Base-by-base conservation (phyloP, 2,113 vertebrate genomes). In the Monarcha castaneiventris region DNA sequence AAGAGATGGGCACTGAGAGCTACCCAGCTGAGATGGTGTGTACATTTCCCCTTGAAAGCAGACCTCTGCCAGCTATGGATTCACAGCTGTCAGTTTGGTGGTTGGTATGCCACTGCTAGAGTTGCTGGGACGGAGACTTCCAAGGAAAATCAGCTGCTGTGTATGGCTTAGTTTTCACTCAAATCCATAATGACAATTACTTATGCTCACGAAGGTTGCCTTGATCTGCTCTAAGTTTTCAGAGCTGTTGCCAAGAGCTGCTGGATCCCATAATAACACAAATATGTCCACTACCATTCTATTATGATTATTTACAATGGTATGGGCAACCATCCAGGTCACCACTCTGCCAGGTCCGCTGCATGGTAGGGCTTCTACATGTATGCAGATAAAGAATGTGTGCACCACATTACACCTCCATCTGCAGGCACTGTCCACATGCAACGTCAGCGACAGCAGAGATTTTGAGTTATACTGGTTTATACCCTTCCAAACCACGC, bases 291-390 rank as follows among this genome's bases (percentile, higher is more conserved):
- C n/a, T n/a, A 46, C 13, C 19, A 26, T 39, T 61, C 33, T 46
- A n/a, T 7, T 52, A 20, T 29, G 23, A 37, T 20, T 74, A 77
- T 73, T 64, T 77, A 59, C 16, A 64, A 27, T 66, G 14, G 7
- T 68, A 55, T 12, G 8, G 23, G 19, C 22, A 90, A 55, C 32
- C 18, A 44, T 9, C 11, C 54, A 19, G 13, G 13, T 30, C 16
- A 64, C 18, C 22, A 26, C 18, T 64, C 71, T 48, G n/a, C 13
- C 14, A 72, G 16, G 19, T 23, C 14, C 77, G 46, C 33, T 0
- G 0, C 30, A 62, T 3, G 1, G 23, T 29, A 69, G 7, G 8
- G 12, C 10, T 66, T 62, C 35, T 35, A 6, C 2, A 13, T 3
- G 11, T 16, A 32, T 8, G 9, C 27, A 56, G 21, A 61, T n/a